Evolutionary conservation across 1,140 invertebrate genomes (phyloP).

Genomic region (Tetragonula clypearis): DNA sequence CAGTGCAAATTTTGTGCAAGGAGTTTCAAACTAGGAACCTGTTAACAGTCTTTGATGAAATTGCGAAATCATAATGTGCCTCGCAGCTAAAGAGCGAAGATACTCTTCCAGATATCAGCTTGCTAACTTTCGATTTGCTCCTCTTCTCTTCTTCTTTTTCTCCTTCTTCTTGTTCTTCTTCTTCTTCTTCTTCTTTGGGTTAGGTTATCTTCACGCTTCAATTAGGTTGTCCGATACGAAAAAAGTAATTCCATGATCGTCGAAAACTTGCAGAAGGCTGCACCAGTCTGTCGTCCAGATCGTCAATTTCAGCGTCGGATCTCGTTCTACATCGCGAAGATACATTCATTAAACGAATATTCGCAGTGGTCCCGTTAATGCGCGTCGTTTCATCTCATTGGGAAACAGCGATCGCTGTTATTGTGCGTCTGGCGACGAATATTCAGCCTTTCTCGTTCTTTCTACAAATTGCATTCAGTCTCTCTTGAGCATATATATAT

Average conservation of each 20-base stretch:
- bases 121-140: neutral
- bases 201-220: neutral
- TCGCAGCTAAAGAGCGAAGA: slow-evolving; percentile 25
- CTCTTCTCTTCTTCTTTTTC: neutral
- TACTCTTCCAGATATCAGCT: neutral
- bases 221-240: neutral
- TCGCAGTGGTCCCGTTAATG: slow-evolving; percentile 50
- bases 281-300: slow-evolving; percentile 31
- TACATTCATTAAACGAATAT: slow-evolving; percentile 16
- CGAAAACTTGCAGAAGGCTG: slow-evolving; percentile 21
- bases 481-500: neutral
- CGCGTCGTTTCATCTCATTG: slow-evolving; percentile 13
- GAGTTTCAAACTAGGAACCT: slow-evolving; percentile 40
- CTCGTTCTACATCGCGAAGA: slow-evolving; percentile 5
- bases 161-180: too few relatives aligned
- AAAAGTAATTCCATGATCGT: neutral
- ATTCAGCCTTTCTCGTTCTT: slow-evolving; percentile 26
- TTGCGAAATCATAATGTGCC: neutral
- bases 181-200: neutral
- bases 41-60: slow-evolving; percentile 24
- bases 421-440: slow-evolving; percentile 42
- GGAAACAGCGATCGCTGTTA: slow-evolving; percentile 38
- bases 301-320: slow-evolving; percentile 20
- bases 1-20: slow-evolving; percentile 44
- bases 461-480: neutral